A percentile compares a stretch with the other conserved stretches of the same genome.
These are phyloP conservation scores for Coenonympha arcania DNA, from an alignment of 2,888 invertebrate species.

Conservation along the genomic window DNA sequence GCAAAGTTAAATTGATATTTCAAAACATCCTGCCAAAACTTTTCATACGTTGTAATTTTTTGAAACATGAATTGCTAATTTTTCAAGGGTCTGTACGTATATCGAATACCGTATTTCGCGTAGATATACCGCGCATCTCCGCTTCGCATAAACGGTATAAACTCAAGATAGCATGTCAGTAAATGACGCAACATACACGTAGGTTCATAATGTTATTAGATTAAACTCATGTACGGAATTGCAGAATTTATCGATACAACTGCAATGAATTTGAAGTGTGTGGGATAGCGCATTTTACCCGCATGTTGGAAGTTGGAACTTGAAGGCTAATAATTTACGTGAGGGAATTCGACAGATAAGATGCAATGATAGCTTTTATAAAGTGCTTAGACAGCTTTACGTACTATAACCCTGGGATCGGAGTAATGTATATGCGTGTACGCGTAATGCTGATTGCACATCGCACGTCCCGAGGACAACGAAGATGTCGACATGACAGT, in stretches of 20 bases:
- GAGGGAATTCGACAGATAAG: conserved; percentile 22
- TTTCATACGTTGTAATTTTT: too few relatives aligned
- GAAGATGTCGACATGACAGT: too few relatives aligned
- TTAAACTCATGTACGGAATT: conserved; percentile 21
- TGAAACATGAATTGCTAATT: too few relatives aligned
- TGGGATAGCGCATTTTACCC: conserved; percentile 19
- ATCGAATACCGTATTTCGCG: too few relatives aligned
- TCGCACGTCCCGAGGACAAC: too few relatives aligned
- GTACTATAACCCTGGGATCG: conserved; percentile 9
- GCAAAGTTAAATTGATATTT: too few relatives aligned
- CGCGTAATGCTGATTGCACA: neutral
- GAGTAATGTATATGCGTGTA: conserved; percentile 1
- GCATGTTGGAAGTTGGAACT: conserved; percentile 11
- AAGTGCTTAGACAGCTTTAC: conserved; percentile 8
- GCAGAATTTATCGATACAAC: conserved; percentile 33
- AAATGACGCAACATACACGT: neutral
- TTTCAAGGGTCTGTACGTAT: too few relatives aligned
- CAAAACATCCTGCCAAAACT: too few relatives aligned
- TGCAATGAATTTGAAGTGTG: conserved; percentile 30
- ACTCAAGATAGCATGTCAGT: neutral
- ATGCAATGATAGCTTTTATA: conserved; percentile 14
- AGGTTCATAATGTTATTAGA: neutral
- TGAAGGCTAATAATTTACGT: conserved; percentile 24
- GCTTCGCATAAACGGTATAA: too few relatives aligned
- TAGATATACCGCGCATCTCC: too few relatives aligned